Evolutionary conservation across 2,888 invertebrate genomes (phyloP).

Genomic region (Mimumesa dahlbomi): DNA sequence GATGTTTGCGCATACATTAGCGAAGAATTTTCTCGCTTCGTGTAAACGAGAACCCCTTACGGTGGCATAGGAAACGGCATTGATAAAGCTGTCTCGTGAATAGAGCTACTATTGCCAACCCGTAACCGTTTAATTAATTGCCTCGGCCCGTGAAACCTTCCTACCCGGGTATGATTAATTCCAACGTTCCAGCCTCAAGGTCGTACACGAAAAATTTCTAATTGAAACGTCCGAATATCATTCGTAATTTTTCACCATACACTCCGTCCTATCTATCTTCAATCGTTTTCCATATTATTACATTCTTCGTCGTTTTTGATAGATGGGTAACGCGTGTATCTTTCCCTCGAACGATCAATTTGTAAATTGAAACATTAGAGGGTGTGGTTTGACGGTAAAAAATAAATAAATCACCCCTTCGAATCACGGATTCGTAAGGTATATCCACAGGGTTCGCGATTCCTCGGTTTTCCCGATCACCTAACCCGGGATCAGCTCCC

Average conservation of each 20-base stretch:
- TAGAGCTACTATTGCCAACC: constrained; percentile 47
- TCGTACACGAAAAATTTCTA: constrained; percentile 43
- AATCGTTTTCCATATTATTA: too few relatives aligned
- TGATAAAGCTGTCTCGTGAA: constrained; percentile 53
- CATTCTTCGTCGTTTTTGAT: too few relatives aligned
- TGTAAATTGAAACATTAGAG: too few relatives aligned
- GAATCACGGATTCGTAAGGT: constrained; percentile 61
- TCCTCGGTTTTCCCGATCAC: constrained; percentile 35
- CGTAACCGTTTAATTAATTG: constrained; percentile 54
- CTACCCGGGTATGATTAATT: constrained; percentile 42
- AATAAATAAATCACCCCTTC: constrained; percentile 49
- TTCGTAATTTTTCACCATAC: too few relatives aligned
- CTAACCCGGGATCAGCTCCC: constrained; percentile 32
- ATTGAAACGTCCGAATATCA: constrained; percentile 43
- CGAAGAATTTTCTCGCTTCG: constrained; percentile 50
- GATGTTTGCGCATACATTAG: constrained; percentile 53
- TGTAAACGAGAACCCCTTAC: constrained; percentile 14
- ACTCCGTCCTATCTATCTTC: too few relatives aligned
- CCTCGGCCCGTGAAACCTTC: constrained; percentile 19
- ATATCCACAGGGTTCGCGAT: constrained; percentile 40
- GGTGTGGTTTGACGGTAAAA: background rate
- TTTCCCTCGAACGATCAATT: too few relatives aligned
- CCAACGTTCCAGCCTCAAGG: constrained; percentile 27
- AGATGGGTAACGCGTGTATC: too few relatives aligned
- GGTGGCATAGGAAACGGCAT: constrained; percentile 43